Conservation (phyloP, 1,140 invertebrate genomes). For the Tetranychus urticae region DNA sequence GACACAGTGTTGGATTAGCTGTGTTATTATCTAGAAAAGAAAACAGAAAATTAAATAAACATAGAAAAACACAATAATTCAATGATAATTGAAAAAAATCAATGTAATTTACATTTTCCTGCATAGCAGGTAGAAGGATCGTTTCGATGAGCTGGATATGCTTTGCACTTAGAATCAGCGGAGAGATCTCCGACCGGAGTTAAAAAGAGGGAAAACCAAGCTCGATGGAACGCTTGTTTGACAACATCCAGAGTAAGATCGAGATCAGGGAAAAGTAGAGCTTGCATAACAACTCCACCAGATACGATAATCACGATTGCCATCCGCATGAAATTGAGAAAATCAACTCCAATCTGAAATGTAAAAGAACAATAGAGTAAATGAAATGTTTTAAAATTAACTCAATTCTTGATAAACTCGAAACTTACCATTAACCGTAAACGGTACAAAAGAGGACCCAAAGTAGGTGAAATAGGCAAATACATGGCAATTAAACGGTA, state of each 20-base stretch:
- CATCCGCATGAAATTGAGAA: conserved; percentile 23
- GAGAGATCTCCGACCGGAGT: conserved; percentile 22
- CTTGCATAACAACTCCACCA: conserved; percentile 23
- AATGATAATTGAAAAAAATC: not conserved
- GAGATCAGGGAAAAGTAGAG: conserved; percentile 22
- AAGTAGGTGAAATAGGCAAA: conserved; percentile 23
- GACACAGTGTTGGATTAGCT: conserved; percentile 14
- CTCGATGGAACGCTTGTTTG: conserved; percentile 19
- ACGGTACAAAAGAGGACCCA: conserved; percentile 23
- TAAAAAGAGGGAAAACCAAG: conserved; percentile 23
- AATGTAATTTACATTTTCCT: not conserved
- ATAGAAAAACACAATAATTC: not conserved
- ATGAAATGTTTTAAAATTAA: not conserved
- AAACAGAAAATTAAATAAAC: not conserved
- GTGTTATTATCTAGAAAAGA: not conserved
- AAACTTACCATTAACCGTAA: conserved; percentile 19
- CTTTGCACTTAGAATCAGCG: conserved; percentile 1
- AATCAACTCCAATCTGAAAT: conserved; percentile 17
- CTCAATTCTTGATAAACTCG: conserved; percentile 9
- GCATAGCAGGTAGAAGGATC: not conserved
- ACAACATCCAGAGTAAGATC: conserved; percentile 18
- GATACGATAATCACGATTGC: conserved; percentile 23
- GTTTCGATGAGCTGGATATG: not conserved
- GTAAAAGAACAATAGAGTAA: not conserved
- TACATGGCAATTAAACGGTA: conserved; percentile 22